phyloP scores from a whole-genome alignment of 2,797 vertebrate genomes.

The Etheostoma nigrum region DNA sequence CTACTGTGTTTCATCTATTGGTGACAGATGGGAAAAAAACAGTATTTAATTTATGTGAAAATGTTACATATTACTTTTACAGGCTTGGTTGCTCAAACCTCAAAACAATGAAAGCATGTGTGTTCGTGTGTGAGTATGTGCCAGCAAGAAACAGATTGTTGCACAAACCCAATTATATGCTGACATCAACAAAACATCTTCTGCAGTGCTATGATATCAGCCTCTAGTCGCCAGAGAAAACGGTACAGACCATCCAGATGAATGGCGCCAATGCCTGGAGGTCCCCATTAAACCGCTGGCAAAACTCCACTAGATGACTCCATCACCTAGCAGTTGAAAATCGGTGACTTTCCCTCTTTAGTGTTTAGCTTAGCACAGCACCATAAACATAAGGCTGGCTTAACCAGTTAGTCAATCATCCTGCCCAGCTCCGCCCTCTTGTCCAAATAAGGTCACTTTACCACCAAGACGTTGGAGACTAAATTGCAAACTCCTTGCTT shows the following conservation, averaged over 20 bases:
- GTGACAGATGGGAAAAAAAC: conserved; percentile 36
- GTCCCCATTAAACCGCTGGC: no score
- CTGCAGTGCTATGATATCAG: conserved; percentile 25
- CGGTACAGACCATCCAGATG: background rate
- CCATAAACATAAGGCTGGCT: no score
- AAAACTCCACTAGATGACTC: no score
- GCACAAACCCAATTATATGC: conserved; percentile 63
- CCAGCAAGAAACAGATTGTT: conserved; percentile 42
- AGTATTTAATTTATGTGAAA: conserved; percentile 48
- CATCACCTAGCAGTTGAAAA: no score
- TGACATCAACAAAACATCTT: conserved; percentile 59
- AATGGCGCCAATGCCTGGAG: no score
- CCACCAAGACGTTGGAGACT: no score
- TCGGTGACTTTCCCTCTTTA: no score
- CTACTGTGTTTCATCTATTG: conserved; percentile 40
- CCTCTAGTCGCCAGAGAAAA: conserved; percentile 34
- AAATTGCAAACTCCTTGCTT: no score
- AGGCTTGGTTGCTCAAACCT: conserved; percentile 31
- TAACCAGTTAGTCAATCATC: no score
- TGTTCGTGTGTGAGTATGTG: background rate
- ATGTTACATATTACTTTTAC: conserved; percentile 57
- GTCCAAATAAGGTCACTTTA: no score
- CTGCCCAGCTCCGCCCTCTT: no score
- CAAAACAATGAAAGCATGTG: conserved; percentile 38
- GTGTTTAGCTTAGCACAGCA: no score